Evolutionary conservation across 2,113 vertebrate genomes (phyloP), one percentile per base, ranked within the genome.

Genomic region (Lycocorax pyrrhopterus): DNA sequence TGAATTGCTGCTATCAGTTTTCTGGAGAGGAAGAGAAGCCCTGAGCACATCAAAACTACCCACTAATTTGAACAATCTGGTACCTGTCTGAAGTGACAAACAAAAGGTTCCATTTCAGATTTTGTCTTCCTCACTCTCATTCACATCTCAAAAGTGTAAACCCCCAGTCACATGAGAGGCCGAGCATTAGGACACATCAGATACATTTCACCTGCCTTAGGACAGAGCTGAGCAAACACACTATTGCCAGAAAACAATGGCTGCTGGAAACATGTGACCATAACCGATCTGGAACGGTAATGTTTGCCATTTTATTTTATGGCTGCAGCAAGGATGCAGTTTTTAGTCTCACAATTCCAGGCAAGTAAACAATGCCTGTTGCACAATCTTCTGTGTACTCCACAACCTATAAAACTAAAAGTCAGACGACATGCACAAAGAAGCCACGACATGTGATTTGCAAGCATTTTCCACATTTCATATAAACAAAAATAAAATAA

Each of bases 91-190:
- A 80, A 73, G n/a, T 4, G 13, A 46, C 53, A 52, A 76, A 71
- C 12, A 60, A 46, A 79, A 51, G 5, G 6, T 9, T 56, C 29
- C 5, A 6, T 53, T 71, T 49, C 0, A 0, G 16, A 15, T 68
- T 43, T 88, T 56, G 30, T 56, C 82, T 82, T 90, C 71, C n/a
- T 83, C 25, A 53, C 16, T 10, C 26, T 87, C 58, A 41, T 39
- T 87, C 58, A 72, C 23, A 33, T 10, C 33, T 39, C 3, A 0
- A 16, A 51, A 1, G 2, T 1, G 0, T 8, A 78, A 87, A 68
- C 4, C 11, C 22, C 0, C 2, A 68, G 32, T 7, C 68, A 60
- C 32, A 4, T 3, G 5, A 71, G 35, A 74, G 7, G 44, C n/a
- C 29, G 8, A 76, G 53, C 17, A n/a, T 20, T 4, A 47, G 49